Conservation (phyloP, 2,113 vertebrate species). For the Dasyprocta punctata region DNA sequence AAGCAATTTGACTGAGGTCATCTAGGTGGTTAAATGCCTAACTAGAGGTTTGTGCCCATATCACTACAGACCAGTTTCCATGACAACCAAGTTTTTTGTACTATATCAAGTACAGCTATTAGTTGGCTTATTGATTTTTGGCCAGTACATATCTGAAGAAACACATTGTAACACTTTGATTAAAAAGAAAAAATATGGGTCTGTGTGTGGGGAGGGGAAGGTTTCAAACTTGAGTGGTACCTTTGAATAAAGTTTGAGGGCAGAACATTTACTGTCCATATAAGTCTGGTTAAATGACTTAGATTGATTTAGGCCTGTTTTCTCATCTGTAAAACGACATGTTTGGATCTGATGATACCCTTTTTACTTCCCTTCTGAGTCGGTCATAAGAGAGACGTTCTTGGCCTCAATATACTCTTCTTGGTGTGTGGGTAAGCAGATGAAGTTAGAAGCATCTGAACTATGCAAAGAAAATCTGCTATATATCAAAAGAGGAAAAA, state of each 20-base stretch:
- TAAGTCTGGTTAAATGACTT: background rate
- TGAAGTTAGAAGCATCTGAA: background rate
- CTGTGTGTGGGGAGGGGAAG: no score
- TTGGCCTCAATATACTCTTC: background rate
- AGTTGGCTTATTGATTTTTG: slow-evolving; percentile 10
- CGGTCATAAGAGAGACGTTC: background rate
- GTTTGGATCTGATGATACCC: background rate
- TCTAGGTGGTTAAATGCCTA: background rate
- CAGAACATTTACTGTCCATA: background rate
- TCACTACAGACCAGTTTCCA: background rate
- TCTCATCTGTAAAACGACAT: background rate
- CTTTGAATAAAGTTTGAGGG: background rate
- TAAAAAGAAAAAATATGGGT: background rate
- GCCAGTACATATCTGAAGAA: background rate
- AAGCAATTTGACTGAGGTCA: background rate
- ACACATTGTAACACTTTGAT: background rate
- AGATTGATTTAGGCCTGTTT: background rate
- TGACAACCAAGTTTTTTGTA: background rate
- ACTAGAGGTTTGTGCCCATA: background rate
- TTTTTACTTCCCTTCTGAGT: background rate
- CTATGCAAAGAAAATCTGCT: background rate
- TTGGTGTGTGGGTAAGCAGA: background rate
- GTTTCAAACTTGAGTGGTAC: background rate
- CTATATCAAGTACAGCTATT: background rate
- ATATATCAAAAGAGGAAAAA: background rate